Evolutionary conservation across 2,797 vertebrate species (phyloP).

Genomic region (Aulostomus chinensis): DNA sequence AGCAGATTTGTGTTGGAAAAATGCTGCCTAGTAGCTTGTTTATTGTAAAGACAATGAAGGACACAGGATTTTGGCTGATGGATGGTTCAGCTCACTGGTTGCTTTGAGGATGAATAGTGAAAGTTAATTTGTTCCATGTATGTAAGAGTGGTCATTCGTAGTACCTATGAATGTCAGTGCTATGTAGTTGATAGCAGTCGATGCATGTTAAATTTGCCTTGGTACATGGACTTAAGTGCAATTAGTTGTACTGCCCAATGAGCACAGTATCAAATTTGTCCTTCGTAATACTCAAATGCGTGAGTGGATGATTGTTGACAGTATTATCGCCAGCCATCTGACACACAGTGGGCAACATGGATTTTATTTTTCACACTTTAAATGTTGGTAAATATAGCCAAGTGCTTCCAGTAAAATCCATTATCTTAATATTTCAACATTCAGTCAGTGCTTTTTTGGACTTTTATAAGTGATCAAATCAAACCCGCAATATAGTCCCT

Average conservation of each 20-base stretch:
- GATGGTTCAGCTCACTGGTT: constrained; percentile 20
- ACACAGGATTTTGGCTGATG: constrained; percentile 5
- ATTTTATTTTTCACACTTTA: constrained; percentile 9
- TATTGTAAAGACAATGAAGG: not conserved
- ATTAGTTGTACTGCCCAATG: constrained; percentile 51
- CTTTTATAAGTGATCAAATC: too few species aligned
- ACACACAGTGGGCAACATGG: too few species aligned
- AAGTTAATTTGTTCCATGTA: constrained; percentile 22
- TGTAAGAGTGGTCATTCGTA: constrained; percentile 28
- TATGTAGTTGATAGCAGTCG: constrained; percentile 32
- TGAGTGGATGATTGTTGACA: constrained; percentile 22
- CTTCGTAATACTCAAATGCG: constrained; percentile 19
- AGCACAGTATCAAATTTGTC: constrained; percentile 38
- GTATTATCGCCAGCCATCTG: not conserved
- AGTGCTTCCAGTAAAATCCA: constrained; percentile 58
- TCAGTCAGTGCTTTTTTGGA: not conserved
- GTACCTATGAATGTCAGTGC: constrained; percentile 52
- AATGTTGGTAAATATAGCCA: constrained; percentile 29
- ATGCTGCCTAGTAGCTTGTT: not conserved
- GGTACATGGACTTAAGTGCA: constrained; percentile 65
- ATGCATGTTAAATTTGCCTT: constrained; percentile 48
- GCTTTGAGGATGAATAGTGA: constrained; percentile 8
- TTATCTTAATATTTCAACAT: constrained; percentile 21
- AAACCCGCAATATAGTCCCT: too few species aligned
- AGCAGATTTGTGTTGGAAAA: constrained; percentile 7